Evolutionary conservation across 1,140 invertebrate species (phyloP).

Genomic region (Penaeus vannamei): DNA sequence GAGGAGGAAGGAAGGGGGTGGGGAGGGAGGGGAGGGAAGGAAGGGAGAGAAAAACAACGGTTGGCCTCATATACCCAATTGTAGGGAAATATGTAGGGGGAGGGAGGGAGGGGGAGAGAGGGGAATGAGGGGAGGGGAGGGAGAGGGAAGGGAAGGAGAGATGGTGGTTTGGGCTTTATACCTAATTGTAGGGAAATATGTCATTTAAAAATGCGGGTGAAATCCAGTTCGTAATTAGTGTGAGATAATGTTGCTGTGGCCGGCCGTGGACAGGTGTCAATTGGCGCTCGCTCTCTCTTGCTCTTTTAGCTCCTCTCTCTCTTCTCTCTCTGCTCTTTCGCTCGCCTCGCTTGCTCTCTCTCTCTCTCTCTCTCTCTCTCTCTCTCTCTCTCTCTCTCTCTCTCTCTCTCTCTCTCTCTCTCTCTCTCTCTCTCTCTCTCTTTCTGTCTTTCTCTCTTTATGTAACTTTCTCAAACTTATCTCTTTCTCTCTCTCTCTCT

Average conservation of each 20-base stretch:
- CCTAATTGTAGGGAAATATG: too few relatives aligned
- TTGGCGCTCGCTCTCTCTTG: neutral
- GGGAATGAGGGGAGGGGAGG: neutral
- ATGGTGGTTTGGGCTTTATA: too few relatives aligned
- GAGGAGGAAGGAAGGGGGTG: neutral
- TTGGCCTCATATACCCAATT: too few relatives aligned
- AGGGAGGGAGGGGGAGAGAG: neutral
- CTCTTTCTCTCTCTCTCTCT: neutral
- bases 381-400: neutral
- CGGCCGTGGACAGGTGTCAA: neutral
- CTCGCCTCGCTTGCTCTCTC: neutral
- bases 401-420: conserved; percentile 6
- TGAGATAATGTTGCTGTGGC: neutral
- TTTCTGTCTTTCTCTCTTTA: neutral
- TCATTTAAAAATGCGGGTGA: too few relatives aligned
- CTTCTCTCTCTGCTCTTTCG: neutral
- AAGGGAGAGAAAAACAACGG: too few relatives aligned
- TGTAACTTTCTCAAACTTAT: neutral
- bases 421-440: neutral
- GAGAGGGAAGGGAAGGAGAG: neutral
- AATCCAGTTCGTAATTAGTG: neutral
- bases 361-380: too few relatives aligned
- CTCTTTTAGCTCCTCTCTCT: conserved; percentile 11
- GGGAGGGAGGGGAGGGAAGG: too few relatives aligned
- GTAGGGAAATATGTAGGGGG: too few relatives aligned